Evolutionary conservation across 2,797 vertebrate species (phyloP), one percentile per base, ranked within the genome.

Genomic region (Prionace glauca): DNA sequence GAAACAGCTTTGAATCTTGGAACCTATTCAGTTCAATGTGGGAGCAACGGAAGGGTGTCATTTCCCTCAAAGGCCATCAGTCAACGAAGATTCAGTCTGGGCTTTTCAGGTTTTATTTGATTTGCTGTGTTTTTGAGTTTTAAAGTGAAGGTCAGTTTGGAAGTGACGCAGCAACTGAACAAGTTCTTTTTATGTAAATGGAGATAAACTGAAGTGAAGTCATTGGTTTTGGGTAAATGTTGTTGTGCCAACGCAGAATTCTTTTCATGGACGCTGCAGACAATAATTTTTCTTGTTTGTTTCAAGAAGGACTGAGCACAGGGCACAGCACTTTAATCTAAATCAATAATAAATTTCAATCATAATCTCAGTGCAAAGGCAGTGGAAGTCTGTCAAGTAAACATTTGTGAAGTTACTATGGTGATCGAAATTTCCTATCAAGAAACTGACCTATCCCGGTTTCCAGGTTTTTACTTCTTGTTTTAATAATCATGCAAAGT

Each of bases 341-440:
- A 90, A 90, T 60, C 56, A 62, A 65, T 62, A 62, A 12, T 32
- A 62, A 90, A 90, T 90, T 65, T 90, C 56, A 90, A 90, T n/a
- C 60, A 62, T 62, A 90, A 62, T 90, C 87, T 90, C 29, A 90
- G 87, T 90, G 87, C 87, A 62, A 90, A 90, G 84, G 32, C 50
- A 65, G 29, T 62, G 87, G 56, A 90, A n/a, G 56, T 32, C 50
- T 90, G 60, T 90, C 65, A 32, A 90, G 29, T 65, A 62, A 62
- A 90, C 87, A 93, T 69, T 93, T 93, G 91, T 93, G 36, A 69
- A 69, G 65, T 71, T 93, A 45, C 91, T 32, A 93, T 71, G 91
- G 91, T 45, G 65, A 93, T 69, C n/a, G 36, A 32, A 71, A 93
- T 41, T 93, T 90, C 26, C 26, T n/a, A 62, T 90, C 36, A 93